Conservation (phyloP, 2,113 vertebrate genomes). For the Scomber colias region DNA sequence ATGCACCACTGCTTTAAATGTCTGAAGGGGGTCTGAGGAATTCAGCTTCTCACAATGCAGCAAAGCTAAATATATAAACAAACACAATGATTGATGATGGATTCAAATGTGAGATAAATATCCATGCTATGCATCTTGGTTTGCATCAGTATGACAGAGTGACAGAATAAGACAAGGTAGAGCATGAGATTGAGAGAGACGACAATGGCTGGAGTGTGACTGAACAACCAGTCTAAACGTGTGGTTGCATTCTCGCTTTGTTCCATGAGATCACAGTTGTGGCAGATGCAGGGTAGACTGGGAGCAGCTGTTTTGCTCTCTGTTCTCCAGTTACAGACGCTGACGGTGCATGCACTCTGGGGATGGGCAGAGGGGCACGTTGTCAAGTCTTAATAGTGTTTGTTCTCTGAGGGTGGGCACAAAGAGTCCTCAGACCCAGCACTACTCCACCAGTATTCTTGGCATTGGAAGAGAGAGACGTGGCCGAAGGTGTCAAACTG, state of each 20-base stretch:
- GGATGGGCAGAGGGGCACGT: constrained; percentile 74
- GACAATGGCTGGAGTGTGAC: constrained; percentile 75
- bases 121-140: not conserved
- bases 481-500: constrained; percentile 74
- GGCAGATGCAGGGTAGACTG: constrained; percentile 81
- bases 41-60: not conserved
- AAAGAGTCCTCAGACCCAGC: constrained; percentile 61
- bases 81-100: constrained; percentile 7
- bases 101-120: too few species aligned
- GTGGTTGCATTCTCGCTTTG: constrained; percentile 83
- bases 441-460: constrained; percentile 56
- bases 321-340: constrained; percentile 79
- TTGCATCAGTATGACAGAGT: not conserved
- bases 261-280: constrained; percentile 82
- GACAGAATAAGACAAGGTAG: constrained; percentile 11
- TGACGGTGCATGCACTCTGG: constrained; percentile 66
- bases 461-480: constrained; percentile 76
- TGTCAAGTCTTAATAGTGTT: constrained; percentile 69
- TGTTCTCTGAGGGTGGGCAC: constrained; percentile 82
- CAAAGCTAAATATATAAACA: not conserved
- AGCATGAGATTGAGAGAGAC: not conserved
- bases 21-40: constrained; percentile 11
- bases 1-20: constrained; percentile 38
- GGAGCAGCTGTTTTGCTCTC: constrained; percentile 82
- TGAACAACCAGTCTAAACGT: constrained; percentile 62